Conservation (phyloP, 1,140 invertebrate species). For the Trypoxylus dichotomus region DNA sequence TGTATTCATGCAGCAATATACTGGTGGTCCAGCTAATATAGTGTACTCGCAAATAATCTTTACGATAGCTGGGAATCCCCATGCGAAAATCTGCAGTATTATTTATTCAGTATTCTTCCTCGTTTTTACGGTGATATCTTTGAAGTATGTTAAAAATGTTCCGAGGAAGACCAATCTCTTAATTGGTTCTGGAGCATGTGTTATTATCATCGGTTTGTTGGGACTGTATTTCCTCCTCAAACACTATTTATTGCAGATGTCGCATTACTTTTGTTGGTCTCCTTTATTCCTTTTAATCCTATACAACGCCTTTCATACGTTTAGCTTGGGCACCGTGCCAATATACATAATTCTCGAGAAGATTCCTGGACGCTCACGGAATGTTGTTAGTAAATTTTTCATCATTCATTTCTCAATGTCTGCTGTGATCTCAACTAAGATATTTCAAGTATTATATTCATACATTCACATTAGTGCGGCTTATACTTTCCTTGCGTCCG, state of each 20-base stretch:
- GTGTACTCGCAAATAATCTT: constrained; percentile 38
- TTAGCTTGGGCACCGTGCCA: constrained; percentile 32
- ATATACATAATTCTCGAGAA: constrained; percentile 33
- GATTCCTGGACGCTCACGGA: constrained; percentile 25
- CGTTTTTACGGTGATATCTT: constrained; percentile 27
- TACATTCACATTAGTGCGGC: constrained; percentile 27
- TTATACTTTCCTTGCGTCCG: background rate
- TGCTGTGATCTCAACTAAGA: constrained; percentile 37
- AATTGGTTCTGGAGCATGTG: background rate
- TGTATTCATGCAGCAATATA: constrained; percentile 37
- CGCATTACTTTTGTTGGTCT: constrained; percentile 30
- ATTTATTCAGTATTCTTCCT: constrained; percentile 35
- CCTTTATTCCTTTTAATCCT: constrained; percentile 34
- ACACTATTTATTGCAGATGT: constrained; percentile 26
- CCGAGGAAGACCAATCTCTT: constrained; percentile 34
- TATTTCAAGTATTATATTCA: constrained; percentile 37
- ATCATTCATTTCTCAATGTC: constrained; percentile 38
- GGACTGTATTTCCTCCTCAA: constrained; percentile 35
- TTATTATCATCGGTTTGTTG: constrained; percentile 28
- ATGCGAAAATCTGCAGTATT: constrained; percentile 34
- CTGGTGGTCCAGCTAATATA: constrained; percentile 34
- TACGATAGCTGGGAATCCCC: constrained; percentile 31
- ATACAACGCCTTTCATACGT: constrained; percentile 37
- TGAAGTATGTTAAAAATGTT: constrained; percentile 31
- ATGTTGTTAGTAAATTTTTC: constrained; percentile 33